These are phyloP conservation scores for Pseudopleuronectes americanus DNA, from an alignment of 2,797 vertebrate species.

Conservation along the genomic window DNA sequence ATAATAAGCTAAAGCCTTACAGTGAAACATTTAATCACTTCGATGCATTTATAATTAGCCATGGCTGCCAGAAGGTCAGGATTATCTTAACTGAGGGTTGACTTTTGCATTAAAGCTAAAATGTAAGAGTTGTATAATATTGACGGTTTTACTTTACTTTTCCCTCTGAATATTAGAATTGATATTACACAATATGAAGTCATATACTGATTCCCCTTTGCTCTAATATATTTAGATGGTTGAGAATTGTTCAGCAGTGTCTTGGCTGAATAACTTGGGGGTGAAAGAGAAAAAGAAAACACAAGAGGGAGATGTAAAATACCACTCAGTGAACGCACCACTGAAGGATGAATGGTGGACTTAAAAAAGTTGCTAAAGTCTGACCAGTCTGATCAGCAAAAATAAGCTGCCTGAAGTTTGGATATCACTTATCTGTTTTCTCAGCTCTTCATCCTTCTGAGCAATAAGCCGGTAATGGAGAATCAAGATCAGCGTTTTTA, in stretches of 20 bases:
- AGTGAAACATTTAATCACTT: slow-evolving; percentile 22
- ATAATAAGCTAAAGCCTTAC: slow-evolving; percentile 2
- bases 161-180: background rate
- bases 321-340: background rate
- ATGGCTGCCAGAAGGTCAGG: slow-evolving; percentile 2
- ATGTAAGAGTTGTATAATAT: background rate
- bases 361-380: no score
- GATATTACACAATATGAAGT: background rate
- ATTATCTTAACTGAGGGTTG: background rate
- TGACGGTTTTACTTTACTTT: background rate
- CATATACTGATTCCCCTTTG: background rate
- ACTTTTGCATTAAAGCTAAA: background rate
- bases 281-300: background rate
- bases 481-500: background rate
- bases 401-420: background rate
- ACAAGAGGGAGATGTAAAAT: background rate
- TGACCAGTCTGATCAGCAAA: no score
- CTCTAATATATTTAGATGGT: background rate
- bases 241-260: background rate
- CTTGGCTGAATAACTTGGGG: background rate
- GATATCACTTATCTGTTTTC: background rate
- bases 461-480: background rate
- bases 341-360: background rate
- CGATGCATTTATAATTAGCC: slow-evolving; percentile 26
- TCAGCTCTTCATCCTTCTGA: background rate